Evolutionary conservation across 2,888 invertebrate genomes (phyloP).

Genomic region (Frankliniella intonsa): DNA sequence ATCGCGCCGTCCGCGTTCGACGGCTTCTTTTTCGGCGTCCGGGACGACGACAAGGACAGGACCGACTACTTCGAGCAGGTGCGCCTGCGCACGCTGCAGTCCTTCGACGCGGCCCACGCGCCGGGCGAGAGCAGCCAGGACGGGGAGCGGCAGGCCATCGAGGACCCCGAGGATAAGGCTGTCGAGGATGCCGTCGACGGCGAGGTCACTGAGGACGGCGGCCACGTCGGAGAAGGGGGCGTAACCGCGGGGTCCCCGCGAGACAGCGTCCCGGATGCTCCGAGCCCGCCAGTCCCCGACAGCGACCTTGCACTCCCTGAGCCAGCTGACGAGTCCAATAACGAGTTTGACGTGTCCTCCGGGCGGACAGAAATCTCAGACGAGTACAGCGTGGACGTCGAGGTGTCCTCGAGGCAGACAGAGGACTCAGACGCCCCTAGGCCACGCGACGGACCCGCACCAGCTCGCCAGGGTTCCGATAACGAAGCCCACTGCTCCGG

Average conservation of each 20-base stretch:
- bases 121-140: neutral
- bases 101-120: neutral
- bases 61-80: constrained; percentile 22
- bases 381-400: neutral
- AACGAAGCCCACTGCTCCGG: neutral
- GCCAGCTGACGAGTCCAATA: neutral
- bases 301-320: too few species aligned
- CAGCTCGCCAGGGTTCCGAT: too few species aligned
- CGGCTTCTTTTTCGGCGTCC: constrained; percentile 11
- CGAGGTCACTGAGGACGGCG: neutral
- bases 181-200: neutral
- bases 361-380: neutral
- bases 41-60: neutral
- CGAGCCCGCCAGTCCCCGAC: too few species aligned
- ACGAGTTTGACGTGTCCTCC: neutral
- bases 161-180: neutral
- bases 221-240: neutral
- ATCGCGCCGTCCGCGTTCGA: neutral
- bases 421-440: neutral
- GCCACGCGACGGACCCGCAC: neutral
- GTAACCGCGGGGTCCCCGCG: neutral
- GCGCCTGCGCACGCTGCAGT: neutral
- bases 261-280: neutral
- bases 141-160: neutral
- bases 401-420: neutral